A percentile compares a stretch with the other conserved stretches of the same genome.
These are phyloP conservation scores for Idaea dimidiata DNA, from an alignment of 2,888 invertebrate species.

Conservation along the genomic window DNA sequence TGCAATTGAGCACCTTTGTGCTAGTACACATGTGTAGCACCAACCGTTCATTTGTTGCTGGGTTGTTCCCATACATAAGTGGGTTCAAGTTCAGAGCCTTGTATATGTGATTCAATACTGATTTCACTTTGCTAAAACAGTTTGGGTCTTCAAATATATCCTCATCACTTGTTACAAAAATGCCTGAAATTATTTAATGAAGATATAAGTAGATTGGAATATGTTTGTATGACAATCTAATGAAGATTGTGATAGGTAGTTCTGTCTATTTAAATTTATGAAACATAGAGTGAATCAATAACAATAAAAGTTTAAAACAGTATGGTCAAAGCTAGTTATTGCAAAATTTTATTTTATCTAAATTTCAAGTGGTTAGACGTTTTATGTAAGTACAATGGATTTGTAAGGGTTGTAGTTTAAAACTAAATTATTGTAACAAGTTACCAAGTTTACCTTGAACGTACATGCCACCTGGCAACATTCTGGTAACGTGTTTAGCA, in stretches of 20 bases:
- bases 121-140: conserved; percentile 79
- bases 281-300: too few relatives aligned
- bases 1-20: conserved; percentile 81
- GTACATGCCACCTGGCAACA: conserved; percentile 94
- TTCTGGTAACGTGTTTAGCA: conserved; percentile 91
- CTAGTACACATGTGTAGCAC: conserved; percentile 81
- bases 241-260: too few relatives aligned
- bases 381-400: too few relatives aligned
- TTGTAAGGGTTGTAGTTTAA: too few relatives aligned
- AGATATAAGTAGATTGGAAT: too few relatives aligned
- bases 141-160: conserved; percentile 82
- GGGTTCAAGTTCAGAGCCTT: conserved; percentile 78
- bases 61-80: conserved; percentile 82
- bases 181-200: conserved; percentile 62
- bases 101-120: conserved; percentile 79
- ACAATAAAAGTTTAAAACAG: too few relatives aligned
- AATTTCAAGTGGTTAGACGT: too few relatives aligned
- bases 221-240: too few relatives aligned
- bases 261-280: too few relatives aligned
- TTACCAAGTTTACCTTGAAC: conserved; percentile 82
- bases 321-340: too few relatives aligned
- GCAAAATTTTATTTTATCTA: too few relatives aligned
- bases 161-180: conserved; percentile 87
- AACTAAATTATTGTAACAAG: too few relatives aligned
- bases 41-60: conserved; percentile 81